Percentiles rank a stretch among this genome's conserved stretches.
phyloP scores from a whole-genome alignment of 2,797 vertebrate genomes.

The Aselliscus stoliczkanus region DNA sequence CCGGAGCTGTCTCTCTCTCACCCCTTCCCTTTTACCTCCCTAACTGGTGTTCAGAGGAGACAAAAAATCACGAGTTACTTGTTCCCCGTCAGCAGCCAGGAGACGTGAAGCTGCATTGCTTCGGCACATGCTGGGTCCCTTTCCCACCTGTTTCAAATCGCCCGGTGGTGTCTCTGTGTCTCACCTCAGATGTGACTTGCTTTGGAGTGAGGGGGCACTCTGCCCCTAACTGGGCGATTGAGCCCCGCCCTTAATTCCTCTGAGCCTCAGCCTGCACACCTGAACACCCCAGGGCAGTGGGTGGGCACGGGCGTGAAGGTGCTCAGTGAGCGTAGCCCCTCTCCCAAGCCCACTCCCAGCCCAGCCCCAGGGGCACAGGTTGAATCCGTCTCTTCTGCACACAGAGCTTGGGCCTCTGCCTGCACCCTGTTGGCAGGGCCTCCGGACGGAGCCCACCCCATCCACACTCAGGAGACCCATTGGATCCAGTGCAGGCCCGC shows the following conservation, averaged over 20 bases:
- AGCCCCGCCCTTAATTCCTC: neutral
- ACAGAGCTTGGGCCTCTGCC: neutral
- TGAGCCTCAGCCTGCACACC: neutral
- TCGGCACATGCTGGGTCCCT: fast-evolving
- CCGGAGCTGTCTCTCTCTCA: neutral
- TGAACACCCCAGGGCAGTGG: fast-evolving
- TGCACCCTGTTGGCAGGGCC: neutral
- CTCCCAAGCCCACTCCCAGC: fast-evolving
- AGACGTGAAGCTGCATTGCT: fast-evolving
- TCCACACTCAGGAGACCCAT: neutral
- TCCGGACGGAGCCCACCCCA: fast-evolving
- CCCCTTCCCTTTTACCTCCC: neutral
- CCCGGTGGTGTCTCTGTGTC: fast-evolving
- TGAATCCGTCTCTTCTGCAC: neutral
- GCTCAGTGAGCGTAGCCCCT: neutral
- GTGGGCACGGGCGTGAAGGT: neutral
- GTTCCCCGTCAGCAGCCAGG: neutral
- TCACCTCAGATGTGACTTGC: neutral
- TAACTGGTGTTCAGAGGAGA: neutral
- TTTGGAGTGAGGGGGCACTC: neutral
- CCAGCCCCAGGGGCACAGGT: fast-evolving
- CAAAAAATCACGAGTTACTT: neutral
- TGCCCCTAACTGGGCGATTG: fast-evolving
- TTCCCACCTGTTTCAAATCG: neutral
- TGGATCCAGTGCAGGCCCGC: neutral